Conservation (phyloP, 2,888 invertebrate genomes). For the Thera obeliscata region DNA sequence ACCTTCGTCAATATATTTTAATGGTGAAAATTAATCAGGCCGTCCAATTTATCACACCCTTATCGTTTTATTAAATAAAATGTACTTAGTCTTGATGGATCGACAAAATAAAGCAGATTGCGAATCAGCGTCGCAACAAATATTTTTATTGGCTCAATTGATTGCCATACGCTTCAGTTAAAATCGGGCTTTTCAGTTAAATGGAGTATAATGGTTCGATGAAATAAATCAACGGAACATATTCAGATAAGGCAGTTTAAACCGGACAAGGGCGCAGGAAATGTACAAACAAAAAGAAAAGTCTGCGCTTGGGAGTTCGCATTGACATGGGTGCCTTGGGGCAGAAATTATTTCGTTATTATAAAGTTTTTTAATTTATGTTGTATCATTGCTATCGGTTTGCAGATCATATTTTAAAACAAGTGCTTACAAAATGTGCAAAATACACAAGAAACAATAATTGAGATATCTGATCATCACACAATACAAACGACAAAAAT, state of each 20-base stretch:
- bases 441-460: too few species aligned
- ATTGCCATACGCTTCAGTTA: constrained; percentile 35
- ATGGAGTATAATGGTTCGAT: constrained; percentile 39
- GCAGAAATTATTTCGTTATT: too few species aligned
- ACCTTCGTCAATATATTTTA: not conserved
- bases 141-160: constrained; percentile 36
- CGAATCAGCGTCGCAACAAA: constrained; percentile 26
- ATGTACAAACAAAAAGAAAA: constrained; percentile 1
- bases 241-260: constrained; percentile 35
- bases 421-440: too few species aligned
- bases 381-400: too few species aligned
- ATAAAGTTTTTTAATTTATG: too few species aligned
- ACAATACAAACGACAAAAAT: too few species aligned
- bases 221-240: constrained; percentile 40
- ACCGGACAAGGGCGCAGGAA: constrained; percentile 20
- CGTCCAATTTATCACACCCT: constrained; percentile 14
- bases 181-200: constrained; percentile 38
- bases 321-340: not conserved
- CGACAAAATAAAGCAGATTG: constrained; percentile 24
- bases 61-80: constrained; percentile 23
- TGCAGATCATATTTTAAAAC: too few species aligned
- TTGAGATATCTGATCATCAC: too few species aligned
- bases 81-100: constrained; percentile 25
- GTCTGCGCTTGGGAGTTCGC: constrained; percentile 7
- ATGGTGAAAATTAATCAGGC: constrained; percentile 11